Conservation (phyloP, 2,888 invertebrate genomes). For the Rhamnusium bicolor region DNA sequence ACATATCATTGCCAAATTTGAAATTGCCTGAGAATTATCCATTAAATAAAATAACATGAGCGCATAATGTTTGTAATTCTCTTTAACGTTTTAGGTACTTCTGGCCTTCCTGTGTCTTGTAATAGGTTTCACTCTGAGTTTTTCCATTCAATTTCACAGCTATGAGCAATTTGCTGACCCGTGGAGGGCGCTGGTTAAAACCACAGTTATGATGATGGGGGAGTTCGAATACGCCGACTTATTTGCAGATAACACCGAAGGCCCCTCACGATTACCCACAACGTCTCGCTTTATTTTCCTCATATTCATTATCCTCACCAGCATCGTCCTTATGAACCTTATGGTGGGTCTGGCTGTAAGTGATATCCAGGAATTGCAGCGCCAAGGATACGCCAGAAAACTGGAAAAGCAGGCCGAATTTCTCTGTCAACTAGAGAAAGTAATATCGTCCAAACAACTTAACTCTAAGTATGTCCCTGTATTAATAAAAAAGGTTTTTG, state of each 20-base stretch:
- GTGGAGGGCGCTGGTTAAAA: constrained; percentile 71
- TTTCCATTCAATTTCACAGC: constrained; percentile 72
- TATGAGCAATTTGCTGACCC: constrained; percentile 69
- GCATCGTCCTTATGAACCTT: constrained; percentile 75
- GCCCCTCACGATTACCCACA: constrained; percentile 38
- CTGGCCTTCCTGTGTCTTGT: constrained; percentile 73
- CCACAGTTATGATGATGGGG: constrained; percentile 76
- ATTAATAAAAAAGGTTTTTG: constrained; percentile 45
- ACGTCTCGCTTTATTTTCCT: constrained; percentile 71
- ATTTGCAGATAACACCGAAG: constrained; percentile 61
- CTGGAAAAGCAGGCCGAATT: constrained; percentile 68
- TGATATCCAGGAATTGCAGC: constrained; percentile 70
- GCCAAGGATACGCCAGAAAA: constrained; percentile 63
- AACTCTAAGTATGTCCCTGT: constrained; percentile 51
- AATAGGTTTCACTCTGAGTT: constrained; percentile 74
- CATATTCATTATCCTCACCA: constrained; percentile 72
- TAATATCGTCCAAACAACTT: constrained; percentile 56
- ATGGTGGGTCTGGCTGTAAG: constrained; percentile 75
- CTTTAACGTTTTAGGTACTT: constrained; percentile 67
- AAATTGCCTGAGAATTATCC: constrained; percentile 1
- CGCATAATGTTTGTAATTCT: constrained; percentile 11
- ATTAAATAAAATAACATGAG: constrained; percentile 16
- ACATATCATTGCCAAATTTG: constrained; percentile 8
- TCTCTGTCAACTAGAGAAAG: constrained; percentile 66
- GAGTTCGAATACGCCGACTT: constrained; percentile 73